Conservation (phyloP, 2,797 vertebrate species). For the Brachyalestes nurse region DNA sequence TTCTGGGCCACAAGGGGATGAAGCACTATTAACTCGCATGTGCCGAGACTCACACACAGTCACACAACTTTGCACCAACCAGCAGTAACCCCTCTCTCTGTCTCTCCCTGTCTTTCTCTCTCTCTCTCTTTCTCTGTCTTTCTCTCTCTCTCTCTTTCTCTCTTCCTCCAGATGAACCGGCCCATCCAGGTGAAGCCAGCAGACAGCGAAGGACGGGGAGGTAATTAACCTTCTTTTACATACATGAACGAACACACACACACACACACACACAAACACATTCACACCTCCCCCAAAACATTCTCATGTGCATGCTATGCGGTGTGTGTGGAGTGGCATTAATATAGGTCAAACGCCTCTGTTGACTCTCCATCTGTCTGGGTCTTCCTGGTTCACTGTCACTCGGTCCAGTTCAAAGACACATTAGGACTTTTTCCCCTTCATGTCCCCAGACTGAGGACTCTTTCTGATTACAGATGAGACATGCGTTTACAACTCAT, state of each 20-base stretch:
- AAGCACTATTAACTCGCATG: slow-evolving; percentile 17
- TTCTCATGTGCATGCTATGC: slow-evolving; percentile 66
- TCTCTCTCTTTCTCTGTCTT: slow-evolving; percentile 42
- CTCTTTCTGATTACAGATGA: slow-evolving; percentile 64
- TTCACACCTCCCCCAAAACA: slow-evolving; percentile 23
- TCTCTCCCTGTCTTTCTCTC: slow-evolving; percentile 28
- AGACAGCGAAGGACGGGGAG: slow-evolving; percentile 99
- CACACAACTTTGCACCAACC: slow-evolving; percentile 7
- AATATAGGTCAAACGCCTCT: slow-evolving; percentile 82
- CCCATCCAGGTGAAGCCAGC: slow-evolving; percentile 99
- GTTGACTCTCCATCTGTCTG: slow-evolving; percentile 80
- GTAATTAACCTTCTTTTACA: slow-evolving; percentile 84
- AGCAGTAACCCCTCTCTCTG: not conserved
- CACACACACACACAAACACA: slow-evolving; percentile 12
- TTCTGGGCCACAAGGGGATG: slow-evolving; percentile 51
- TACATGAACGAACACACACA: slow-evolving; percentile 12
- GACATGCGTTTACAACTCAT: not conserved
- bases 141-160: slow-evolving; percentile 37
- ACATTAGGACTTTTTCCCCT: slow-evolving; percentile 45
- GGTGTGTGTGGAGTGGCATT: slow-evolving; percentile 68
- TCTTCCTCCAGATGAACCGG: slow-evolving; percentile 92
- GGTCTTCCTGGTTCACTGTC: slow-evolving; percentile 72
- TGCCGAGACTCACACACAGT: not conserved
- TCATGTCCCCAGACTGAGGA: slow-evolving; percentile 43
- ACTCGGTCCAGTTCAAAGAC: slow-evolving; percentile 72